Evolutionary conservation across 2,113 vertebrate genomes (phyloP).

Genomic region (Rostratula benghalensis): DNA sequence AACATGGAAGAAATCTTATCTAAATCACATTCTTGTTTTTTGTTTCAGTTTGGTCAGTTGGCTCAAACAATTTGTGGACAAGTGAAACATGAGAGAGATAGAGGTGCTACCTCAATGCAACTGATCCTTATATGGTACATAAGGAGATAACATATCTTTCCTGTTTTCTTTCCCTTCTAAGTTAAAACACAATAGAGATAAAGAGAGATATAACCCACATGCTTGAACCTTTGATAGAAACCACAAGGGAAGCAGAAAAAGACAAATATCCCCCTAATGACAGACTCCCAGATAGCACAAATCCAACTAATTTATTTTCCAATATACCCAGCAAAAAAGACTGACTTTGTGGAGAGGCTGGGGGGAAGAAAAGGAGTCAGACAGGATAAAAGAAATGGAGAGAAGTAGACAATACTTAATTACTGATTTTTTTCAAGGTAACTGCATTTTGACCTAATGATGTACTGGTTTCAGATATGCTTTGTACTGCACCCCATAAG

Average conservation of each 20-base stretch:
- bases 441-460: background rate
- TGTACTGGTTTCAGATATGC: background rate
- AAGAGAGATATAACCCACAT: constrained; percentile 33
- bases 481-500: background rate
- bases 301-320: constrained; percentile 66
- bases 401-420: background rate
- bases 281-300: constrained; percentile 58
- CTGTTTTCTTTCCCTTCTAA: constrained; percentile 40
- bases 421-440: background rate
- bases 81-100: constrained; percentile 5
- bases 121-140: constrained; percentile 9
- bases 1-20: background rate
- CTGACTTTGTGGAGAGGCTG: background rate
- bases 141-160: constrained; percentile 54
- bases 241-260: constrained; percentile 52
- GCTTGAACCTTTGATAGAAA: constrained; percentile 58
- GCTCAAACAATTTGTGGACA: background rate
- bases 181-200: constrained; percentile 56
- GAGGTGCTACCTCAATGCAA: background rate
- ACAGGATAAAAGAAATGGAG: background rate
- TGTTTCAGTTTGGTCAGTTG: constrained; percentile 18
- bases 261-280: constrained; percentile 62
- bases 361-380: background rate
- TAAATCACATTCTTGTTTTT: background rate
- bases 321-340: background rate